Conservation (phyloP, 2,888 invertebrate species). For the Macrophya annulata region DNA sequence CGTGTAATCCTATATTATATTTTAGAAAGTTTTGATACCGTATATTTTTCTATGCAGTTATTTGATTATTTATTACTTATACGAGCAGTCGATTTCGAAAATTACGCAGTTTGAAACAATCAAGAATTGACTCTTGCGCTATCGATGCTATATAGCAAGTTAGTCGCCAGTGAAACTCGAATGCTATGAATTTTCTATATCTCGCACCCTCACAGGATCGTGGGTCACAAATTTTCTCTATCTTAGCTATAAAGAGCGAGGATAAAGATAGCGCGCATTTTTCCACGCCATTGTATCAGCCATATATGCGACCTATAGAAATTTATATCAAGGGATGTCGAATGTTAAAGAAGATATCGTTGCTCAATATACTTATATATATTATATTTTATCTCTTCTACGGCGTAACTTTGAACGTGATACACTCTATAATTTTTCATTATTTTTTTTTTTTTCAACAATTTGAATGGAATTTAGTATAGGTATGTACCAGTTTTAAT, state of each 20-base stretch:
- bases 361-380: constrained; percentile 55
- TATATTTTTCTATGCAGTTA: neutral
- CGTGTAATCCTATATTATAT: neutral
- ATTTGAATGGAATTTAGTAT: neutral
- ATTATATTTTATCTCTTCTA: constrained; percentile 36
- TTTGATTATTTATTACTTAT: neutral
- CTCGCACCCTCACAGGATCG: constrained; percentile 53
- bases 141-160: constrained; percentile 30
- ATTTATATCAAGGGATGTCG: constrained; percentile 60
- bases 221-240: constrained; percentile 62
- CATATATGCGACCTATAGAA: constrained; percentile 58
- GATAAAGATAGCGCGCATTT: constrained; percentile 62
- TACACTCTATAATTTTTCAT: constrained; percentile 1
- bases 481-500: neutral
- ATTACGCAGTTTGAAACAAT: constrained; percentile 14
- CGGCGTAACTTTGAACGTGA: constrained; percentile 23
- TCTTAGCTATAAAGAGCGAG: constrained; percentile 61
- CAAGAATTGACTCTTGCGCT: neutral
- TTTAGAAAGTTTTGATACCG: neutral
- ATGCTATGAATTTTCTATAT: constrained; percentile 52
- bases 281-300: constrained; percentile 60
- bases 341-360: constrained; percentile 44
- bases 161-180: constrained; percentile 11
- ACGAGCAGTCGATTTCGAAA: neutral
- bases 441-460: neutral